These are phyloP conservation scores for Alauda arvensis DNA, from an alignment of 2,797 vertebrate genomes.

Conservation along the genomic window DNA sequence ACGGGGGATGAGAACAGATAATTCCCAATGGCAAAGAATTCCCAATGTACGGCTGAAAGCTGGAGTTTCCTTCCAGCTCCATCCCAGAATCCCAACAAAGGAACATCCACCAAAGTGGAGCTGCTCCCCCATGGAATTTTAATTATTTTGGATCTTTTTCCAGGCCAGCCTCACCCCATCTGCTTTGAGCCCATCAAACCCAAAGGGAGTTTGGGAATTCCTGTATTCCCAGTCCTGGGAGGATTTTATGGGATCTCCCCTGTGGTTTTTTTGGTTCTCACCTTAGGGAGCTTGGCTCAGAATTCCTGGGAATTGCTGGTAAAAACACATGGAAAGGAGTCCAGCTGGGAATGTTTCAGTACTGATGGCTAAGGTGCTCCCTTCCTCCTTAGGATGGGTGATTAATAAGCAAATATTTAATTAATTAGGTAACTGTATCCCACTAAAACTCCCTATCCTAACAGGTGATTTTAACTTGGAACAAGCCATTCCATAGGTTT, in stretches of 20 bases:
- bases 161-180: constrained; percentile 60
- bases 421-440: background rate
- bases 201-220: constrained; percentile 75
- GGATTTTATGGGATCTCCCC: accelerated
- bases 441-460: background rate
- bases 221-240: accelerated
- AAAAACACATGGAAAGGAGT: accelerated
- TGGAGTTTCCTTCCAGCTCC: too few species aligned
- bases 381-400: accelerated
- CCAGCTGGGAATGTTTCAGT: background rate
- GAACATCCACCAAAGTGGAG: too few species aligned
- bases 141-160: too few species aligned
- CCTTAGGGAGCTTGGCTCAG: background rate
- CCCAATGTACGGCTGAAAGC: too few species aligned
- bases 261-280: accelerated
- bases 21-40: too few species aligned
- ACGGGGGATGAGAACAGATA: too few species aligned
- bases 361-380: background rate
- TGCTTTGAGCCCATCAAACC: constrained; percentile 83
- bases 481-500: background rate
- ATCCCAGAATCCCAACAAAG: too few species aligned
- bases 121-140: too few species aligned
- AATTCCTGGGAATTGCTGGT: background rate
- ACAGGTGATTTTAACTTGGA: background rate
- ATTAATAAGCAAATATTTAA: background rate